Conservation (phyloP, 2,888 invertebrate genomes). For the Drosophila anomalata region DNA sequence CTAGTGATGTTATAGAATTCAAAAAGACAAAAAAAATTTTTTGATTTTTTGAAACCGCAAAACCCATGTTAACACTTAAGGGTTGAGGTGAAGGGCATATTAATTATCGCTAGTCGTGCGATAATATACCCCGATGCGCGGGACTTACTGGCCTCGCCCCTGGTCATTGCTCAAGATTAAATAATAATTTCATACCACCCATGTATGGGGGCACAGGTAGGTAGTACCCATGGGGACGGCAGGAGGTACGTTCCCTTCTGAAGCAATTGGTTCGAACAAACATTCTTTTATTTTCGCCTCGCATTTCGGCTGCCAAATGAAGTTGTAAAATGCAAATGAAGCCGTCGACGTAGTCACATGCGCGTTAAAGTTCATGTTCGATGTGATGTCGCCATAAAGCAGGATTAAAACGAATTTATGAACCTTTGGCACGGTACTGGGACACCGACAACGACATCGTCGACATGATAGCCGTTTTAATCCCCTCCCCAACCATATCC, state of each 20-base stretch:
- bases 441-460: constrained; percentile 33
- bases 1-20: too few species aligned
- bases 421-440: constrained; percentile 75
- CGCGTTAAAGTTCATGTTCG: constrained; percentile 79
- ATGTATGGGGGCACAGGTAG: neutral
- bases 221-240: neutral
- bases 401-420: constrained; percentile 78
- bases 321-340: constrained; percentile 80
- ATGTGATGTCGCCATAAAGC: constrained; percentile 78
- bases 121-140: constrained; percentile 32
- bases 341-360: constrained; percentile 53
- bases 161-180: constrained; percentile 65
- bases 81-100: constrained; percentile 21
- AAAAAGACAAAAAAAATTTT: too few species aligned
- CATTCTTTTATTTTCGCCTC: constrained; percentile 65
- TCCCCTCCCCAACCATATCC: constrained; percentile 23
- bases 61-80: too few species aligned
- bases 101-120: constrained; percentile 57
- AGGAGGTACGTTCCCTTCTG: constrained; percentile 22
- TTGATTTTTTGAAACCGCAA: too few species aligned
- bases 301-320: constrained; percentile 64
- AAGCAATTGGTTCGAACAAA: constrained; percentile 63
- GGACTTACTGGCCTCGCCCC: constrained; percentile 40
- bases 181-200: constrained; percentile 59
- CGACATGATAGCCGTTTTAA: constrained; percentile 65